Percentiles rank a stretch among this genome's conserved stretches.
These are phyloP conservation scores for Paracanthobrama guichenoti DNA, from an alignment of 2,113 vertebrate genomes.

Conservation along the genomic window DNA sequence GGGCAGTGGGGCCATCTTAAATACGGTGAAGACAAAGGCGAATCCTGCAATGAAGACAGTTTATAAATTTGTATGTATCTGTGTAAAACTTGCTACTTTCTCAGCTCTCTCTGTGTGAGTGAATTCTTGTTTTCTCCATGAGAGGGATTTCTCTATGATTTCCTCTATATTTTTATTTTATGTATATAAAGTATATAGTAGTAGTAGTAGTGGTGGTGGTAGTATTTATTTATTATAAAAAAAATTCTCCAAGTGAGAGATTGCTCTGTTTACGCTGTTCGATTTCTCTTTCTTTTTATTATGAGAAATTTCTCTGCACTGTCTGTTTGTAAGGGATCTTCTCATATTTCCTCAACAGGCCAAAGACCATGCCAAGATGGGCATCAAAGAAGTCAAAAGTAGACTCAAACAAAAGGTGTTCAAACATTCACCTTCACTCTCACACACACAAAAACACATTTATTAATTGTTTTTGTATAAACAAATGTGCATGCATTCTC, in stretches of 20 bases:
- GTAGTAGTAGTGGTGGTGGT: too few species aligned
- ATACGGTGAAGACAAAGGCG: conserved; percentile 95
- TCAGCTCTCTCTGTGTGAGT: not conserved
- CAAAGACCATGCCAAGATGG: conserved; percentile 98
- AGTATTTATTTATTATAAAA: too few species aligned
- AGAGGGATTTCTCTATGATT: not conserved
- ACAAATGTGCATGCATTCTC: not conserved
- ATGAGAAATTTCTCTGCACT: not conserved
- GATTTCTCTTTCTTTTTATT: too few species aligned
- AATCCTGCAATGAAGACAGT: conserved; percentile 98
- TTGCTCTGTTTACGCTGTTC: too few species aligned
- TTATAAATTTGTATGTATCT: conserved; percentile 90
- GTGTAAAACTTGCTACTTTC: conserved; percentile 43
- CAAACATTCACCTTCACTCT: not conserved
- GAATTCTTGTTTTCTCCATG: not conserved
- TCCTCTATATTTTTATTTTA: not conserved
- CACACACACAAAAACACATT: not conserved
- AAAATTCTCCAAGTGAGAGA: too few species aligned
- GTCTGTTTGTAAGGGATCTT: not conserved
- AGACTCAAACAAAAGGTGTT: conserved; percentile 79
- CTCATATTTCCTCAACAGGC: conserved; percentile 81
- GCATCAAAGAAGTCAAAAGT: conserved; percentile 92
- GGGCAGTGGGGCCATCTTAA: conserved; percentile 96
- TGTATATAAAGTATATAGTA: too few species aligned
- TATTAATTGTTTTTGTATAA: not conserved